These are phyloP conservation scores for Poeciliopsis paucimaculata DNA, from an alignment of 2,797 vertebrate species.

Conservation along the genomic window DNA sequence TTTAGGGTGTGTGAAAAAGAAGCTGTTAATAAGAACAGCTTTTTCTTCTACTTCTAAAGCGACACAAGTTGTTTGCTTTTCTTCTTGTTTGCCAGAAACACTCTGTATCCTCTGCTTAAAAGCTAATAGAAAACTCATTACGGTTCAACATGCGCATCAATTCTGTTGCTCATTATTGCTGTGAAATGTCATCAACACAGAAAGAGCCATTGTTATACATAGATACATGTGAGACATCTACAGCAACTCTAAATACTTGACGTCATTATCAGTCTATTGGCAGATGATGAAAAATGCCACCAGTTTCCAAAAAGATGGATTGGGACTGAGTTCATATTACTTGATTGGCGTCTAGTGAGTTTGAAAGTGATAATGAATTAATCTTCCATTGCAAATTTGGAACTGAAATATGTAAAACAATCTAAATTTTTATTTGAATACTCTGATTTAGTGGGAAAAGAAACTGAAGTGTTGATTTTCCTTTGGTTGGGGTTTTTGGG, in stretches of 20 bases:
- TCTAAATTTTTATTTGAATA: not conserved
- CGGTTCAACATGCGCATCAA: not conserved
- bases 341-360: not conserved
- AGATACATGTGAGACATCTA: not conserved
- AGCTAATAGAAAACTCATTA: conserved; percentile 1
- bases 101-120: not conserved
- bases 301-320: not conserved
- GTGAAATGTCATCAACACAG: not conserved
- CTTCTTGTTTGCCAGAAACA: not conserved
- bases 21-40: not conserved
- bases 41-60: not conserved
- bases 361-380: not conserved
- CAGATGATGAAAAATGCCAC: not conserved
- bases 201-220: not conserved
- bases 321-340: not conserved
- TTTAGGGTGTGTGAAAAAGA: not conserved
- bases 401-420: not conserved
- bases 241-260: not conserved
- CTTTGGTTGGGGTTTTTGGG: not conserved
- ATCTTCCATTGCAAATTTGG: not conserved
- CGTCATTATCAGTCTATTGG: not conserved
- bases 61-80: not conserved
- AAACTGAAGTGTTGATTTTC: not conserved
- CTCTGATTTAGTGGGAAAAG: not conserved
- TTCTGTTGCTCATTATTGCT: not conserved